Evolutionary conservation across 1,140 invertebrate species (phyloP), one percentile per base, ranked within the genome.

Genomic region (Aphis gossypii): DNA sequence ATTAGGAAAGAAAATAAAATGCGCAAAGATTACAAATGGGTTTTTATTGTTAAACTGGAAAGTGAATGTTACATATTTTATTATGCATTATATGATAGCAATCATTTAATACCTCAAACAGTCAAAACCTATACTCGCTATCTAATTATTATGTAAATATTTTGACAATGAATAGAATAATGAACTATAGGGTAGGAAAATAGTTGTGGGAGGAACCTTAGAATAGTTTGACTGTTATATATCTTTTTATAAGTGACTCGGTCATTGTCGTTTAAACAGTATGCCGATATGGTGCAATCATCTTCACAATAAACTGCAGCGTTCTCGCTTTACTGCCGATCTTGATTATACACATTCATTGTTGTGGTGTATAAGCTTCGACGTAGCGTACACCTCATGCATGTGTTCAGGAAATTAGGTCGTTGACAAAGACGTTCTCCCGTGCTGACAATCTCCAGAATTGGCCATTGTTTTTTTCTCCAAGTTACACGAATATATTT

Each of bases 401-500:
- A 54, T 56, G 51, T 21, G 11, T 23, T 38, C 88, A 25, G 48
- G 51, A 89, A 89, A 89, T 89, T 89, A 25, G 88, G 88, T 89
- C 88, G 51, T 89, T 56, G 88, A 89, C 88, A 89, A 89, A 25
- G 88, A 48, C 51, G 51, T 89, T 89, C 44, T 56, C 35, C 35
- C 20, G 88, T 20, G 23, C 2, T 35, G 51, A 89, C 51, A 38
- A 89, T 89, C 20, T 35, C 7, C n/a, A 54, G n/a, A 56, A 89
- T 89, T 89, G 21, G 51, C n/a, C 6, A 89, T 89, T 89, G 88
- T 89, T 89, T 25, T 51, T 89, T 89, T 56, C 48, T 41, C 21
- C n/a, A 18, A 38, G 54, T 89, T 38, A 51, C 18, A 89, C 23
- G n/a, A 89, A 56, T 87, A 18, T 38, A 35, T 35, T 35, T 46